Evolutionary conservation across 2,888 invertebrate genomes (phyloP).

Genomic region (Homarus gammarus): DNA sequence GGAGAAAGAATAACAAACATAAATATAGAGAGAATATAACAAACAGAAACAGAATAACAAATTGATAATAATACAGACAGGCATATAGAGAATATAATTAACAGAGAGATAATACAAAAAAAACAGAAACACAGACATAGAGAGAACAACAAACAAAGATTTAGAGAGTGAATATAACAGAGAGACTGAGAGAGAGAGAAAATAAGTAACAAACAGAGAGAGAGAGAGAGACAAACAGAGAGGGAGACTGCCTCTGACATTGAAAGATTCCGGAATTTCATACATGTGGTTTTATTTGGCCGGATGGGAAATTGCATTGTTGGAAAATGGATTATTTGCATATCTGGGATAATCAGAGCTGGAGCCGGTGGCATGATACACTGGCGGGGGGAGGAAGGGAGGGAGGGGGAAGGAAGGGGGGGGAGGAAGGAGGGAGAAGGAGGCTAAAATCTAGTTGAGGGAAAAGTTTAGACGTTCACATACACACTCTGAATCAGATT

Average conservation of each 20-base stretch:
- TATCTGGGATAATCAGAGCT: conserved; percentile 38
- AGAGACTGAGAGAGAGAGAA: conserved; percentile 1
- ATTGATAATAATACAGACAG: neutral
- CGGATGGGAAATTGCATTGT: conserved; percentile 38
- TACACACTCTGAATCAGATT: too few relatives aligned
- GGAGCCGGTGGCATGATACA: neutral
- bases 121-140: neutral
- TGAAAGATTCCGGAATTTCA: conserved; percentile 29
- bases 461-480: too few relatives aligned
- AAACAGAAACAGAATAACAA: neutral
- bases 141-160: neutral
- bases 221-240: neutral
- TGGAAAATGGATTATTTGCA: conserved; percentile 38
- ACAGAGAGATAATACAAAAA: neutral
- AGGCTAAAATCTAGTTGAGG: too few relatives aligned
- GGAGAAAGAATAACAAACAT: neutral
- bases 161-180: neutral
- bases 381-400: neutral
- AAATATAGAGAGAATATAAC: neutral
- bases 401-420: too few relatives aligned
- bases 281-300: conserved; percentile 33
- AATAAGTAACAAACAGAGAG: conserved; percentile 5
- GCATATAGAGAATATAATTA: neutral
- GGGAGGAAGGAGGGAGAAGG: too few relatives aligned
- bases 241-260: neutral